Evolutionary conservation across 2,888 invertebrate genomes (phyloP).

Genomic region (Mamestra brassicae): DNA sequence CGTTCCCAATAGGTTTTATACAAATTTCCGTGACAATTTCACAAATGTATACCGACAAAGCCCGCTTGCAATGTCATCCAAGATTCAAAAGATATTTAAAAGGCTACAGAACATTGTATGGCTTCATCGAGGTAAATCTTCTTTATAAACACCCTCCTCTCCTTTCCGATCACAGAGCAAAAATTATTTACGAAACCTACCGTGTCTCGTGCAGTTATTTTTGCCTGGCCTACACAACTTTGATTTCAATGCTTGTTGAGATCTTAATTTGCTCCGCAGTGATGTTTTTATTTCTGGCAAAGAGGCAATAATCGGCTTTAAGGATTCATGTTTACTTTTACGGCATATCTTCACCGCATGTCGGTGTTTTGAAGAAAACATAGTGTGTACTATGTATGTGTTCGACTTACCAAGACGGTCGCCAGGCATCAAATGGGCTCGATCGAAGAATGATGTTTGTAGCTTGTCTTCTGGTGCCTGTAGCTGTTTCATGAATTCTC

Average conservation of each 20-base stretch:
- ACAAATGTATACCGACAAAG: not conserved
- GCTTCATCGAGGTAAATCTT: not conserved
- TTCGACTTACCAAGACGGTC: constrained; percentile 54
- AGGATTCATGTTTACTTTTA: not conserved
- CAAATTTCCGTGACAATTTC: not conserved
- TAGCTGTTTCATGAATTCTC: constrained; percentile 60
- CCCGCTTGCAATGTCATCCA: no score
- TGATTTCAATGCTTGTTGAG: not conserved
- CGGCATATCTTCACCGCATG: not conserved
- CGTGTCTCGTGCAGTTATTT: not conserved
- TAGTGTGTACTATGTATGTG: not conserved
- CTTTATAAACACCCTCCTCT: not conserved
- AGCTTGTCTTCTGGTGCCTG: constrained; percentile 38
- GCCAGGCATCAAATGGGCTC: constrained; percentile 6
- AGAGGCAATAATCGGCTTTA: not conserved
- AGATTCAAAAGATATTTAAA: no score
- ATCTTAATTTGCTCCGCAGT: not conserved
- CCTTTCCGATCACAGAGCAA: no score
- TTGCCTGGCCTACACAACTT: not conserved
- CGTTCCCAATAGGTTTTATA: not conserved
- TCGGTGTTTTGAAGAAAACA: not conserved
- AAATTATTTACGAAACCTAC: not conserved
- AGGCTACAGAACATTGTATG: no score
- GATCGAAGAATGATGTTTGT: constrained; percentile 55
- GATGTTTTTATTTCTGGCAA: not conserved